Conservation (phyloP, 2,797 vertebrate genomes). For the Alca torda region DNA sequence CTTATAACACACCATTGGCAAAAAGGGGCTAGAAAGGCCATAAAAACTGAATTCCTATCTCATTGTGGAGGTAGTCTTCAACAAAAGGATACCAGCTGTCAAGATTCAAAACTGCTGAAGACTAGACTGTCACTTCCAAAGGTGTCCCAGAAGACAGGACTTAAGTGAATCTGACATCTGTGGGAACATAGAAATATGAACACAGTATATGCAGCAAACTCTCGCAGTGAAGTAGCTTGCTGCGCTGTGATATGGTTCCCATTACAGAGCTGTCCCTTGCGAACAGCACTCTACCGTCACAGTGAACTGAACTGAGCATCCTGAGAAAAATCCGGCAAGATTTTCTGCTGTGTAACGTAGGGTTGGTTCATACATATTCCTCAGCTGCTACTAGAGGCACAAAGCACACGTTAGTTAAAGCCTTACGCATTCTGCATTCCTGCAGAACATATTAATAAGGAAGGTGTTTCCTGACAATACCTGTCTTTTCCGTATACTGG, state of each 20-base stretch:
- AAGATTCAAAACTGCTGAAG: neutral
- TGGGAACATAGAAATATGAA: neutral
- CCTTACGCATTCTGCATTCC: neutral
- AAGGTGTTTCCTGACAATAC: neutral
- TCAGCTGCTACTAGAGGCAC: neutral
- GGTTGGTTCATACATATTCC: neutral
- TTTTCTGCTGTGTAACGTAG: neutral
- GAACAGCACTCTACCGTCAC: neutral
- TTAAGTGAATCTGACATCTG: neutral
- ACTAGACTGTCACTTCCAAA: neutral
- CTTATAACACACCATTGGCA: neutral
- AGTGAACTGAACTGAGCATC: neutral
- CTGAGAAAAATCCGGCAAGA: neutral
- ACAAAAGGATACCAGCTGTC: neutral
- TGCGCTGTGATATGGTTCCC: neutral
- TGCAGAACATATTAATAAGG: neutral
- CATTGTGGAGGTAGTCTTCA: neutral
- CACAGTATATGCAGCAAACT: neutral
- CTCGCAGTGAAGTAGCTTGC: neutral
- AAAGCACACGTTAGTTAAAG: neutral
- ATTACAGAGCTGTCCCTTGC: neutral
- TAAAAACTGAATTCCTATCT: neutral
- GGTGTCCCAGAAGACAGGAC: neutral
- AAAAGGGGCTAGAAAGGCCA: neutral
- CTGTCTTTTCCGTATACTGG: neutral